Evolutionary conservation across 1,140 invertebrate species (phyloP), one percentile per base, ranked within the genome.

Genomic region (Reticulitermes speratus): DNA sequence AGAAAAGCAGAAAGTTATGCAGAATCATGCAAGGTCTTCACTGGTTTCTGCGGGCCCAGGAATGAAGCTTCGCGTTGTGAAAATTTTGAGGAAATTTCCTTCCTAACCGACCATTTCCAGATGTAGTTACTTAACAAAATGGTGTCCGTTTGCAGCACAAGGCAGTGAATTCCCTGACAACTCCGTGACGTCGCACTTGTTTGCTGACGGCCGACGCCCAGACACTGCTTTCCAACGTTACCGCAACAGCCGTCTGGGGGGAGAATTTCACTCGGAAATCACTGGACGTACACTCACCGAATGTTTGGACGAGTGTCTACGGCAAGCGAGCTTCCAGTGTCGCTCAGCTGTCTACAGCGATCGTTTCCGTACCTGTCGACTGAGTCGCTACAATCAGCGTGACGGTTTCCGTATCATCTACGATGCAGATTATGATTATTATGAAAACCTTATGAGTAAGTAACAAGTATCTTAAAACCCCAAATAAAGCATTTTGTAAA

Each of bases 391-490:
- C 90, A 97, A 97, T 91, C 96, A 97, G 90, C 94, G 95, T 86
- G 96, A 97, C 89, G 96, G 96, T n/a, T 96, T 96, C 93, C 92
- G 96, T 86, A 95, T 97, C 85, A 95, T 97, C 86, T 97, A 97
- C 89, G 97, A 98, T 90, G 95, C 96, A 1, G 96, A 97, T 90
- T 97, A 96, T 90, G 96, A 97, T 91, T 97, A 97, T 90, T 98
- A 97, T 89, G 97, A 98, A 91, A 97, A 97, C 92, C 92, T 97
- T 44, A 96, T 96, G 95, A 95, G 96, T 97, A 93, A 95, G 96
- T 96, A 89, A 88, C 55, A 45, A 30, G 25, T 6, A 16, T 30
- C 65, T 30, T 30, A 25, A 14, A 11, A 12, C 30, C n/a, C 14
- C 14, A 83, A 84, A 86, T 75, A 48, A 44, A 75, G 23, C 25